Base-by-base conservation (phyloP, 2,113 vertebrate species). In the Hydrochoerus hydrochaeris region DNA sequence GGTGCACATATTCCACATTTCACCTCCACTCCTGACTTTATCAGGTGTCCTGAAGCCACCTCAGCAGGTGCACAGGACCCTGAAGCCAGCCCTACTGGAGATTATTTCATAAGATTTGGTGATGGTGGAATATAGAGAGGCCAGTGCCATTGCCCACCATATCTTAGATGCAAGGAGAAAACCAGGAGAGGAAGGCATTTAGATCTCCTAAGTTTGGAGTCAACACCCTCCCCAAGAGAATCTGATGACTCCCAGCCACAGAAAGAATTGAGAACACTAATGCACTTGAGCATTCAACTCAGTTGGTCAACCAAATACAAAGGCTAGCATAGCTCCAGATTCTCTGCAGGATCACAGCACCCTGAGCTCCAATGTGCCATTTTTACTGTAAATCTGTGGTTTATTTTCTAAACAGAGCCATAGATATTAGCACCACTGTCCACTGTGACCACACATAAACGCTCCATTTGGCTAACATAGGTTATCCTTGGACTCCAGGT, bases 251-350 rank as follows among this genome's bases (percentile, higher is more conserved):
- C 81, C 71, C 58, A 24, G 57, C 67, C 7, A 4, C 4, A 0
- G 0, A 14, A 13, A 1, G 0, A 35, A 5, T 19, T 2, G 5
- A 4, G 16, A 46, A 32, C 22, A 35, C 38, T 26, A 46, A 35
- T 0, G 0, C 11, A 52, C 7, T 3, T 0, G 0, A 7, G 38
- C 19, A 14, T 0, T 0, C 0, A 5, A 69, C 5, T 10, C 13
- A 32, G 3, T 30, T 2, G 13, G 46, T 7, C 1, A 9, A 9
- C 24, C 9, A 10, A 26, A 16, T 4, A 5, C 28, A 11, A 22
- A 11, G 0, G 3, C 60, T 52, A 1, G 0, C 0, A 0, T 0
- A n/a, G n/a, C 28, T 19, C 73, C 0, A 6, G 2, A 5, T 44
- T 1, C 0, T 1, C 58, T 67, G 5, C 14, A 30, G 49, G 62